These are phyloP conservation scores for Acrocera orbiculus DNA, from an alignment of 2,888 invertebrate genomes.

Conservation along the genomic window DNA sequence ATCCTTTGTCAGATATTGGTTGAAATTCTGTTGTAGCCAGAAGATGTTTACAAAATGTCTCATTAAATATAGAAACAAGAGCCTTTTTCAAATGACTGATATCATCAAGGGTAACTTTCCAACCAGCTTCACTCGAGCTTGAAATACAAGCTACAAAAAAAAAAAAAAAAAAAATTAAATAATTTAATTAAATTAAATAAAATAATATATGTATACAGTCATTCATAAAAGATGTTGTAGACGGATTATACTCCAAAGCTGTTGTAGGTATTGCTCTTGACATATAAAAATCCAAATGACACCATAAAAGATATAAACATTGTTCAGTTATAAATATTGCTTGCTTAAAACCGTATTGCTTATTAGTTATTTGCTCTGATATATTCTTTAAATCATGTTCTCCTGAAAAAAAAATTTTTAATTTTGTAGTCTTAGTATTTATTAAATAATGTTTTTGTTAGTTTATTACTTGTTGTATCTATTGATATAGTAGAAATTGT, in stretches of 20 bases:
- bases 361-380: conserved; percentile 35
- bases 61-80: conserved; percentile 55
- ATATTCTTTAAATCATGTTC: conserved; percentile 29
- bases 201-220: conserved; percentile 5
- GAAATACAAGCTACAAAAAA: conserved; percentile 27
- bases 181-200: neutral
- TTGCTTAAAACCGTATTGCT: conserved; percentile 41
- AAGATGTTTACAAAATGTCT: conserved; percentile 58
- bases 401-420: conserved; percentile 16
- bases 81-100: conserved; percentile 51
- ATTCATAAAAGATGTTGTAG: conserved; percentile 7
- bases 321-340: conserved; percentile 51
- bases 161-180: neutral
- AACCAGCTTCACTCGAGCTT: conserved; percentile 33
- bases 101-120: conserved; percentile 42
- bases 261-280: conserved; percentile 39
- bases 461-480: conserved; percentile 22
- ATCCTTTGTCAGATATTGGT: conserved; percentile 45
- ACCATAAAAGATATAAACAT: conserved; percentile 58
- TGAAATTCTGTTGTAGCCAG: conserved; percentile 49
- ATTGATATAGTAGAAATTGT: conserved; percentile 37
- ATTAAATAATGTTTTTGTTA: neutral
- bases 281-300: conserved; percentile 55
- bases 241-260: too few species aligned
- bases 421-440: neutral